These are phyloP conservation scores for Teinopalpus imperialis DNA, from an alignment of 2,888 invertebrate species.

Conservation along the genomic window DNA sequence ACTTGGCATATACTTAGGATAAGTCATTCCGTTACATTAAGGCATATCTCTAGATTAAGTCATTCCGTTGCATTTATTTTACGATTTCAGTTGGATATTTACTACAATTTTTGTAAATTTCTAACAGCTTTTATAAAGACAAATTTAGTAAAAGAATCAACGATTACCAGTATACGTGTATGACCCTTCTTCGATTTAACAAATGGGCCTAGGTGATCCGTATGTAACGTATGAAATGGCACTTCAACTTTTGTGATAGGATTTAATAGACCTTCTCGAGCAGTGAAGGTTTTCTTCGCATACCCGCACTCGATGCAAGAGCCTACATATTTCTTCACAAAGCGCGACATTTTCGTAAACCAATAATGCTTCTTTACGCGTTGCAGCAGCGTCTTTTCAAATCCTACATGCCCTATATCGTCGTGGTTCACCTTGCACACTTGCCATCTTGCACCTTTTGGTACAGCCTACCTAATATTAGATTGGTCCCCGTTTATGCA, in stretches of 20 bases:
- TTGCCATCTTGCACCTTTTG: constrained; percentile 37
- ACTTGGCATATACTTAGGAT: no score
- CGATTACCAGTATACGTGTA: constrained; percentile 39
- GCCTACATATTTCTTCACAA: constrained; percentile 48
- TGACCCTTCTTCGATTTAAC: constrained; percentile 37
- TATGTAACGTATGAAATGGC: constrained; percentile 48
- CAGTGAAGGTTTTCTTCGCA: constrained; percentile 25
- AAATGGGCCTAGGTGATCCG: constrained; percentile 55
- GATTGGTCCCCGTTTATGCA: constrained; percentile 27
- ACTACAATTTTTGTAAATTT: no score
- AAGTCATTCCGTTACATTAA: no score
- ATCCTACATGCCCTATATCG: constrained; percentile 33
- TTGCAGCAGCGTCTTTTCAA: constrained; percentile 31
- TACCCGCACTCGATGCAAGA: constrained; percentile 49
- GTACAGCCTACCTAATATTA: constrained; percentile 40
- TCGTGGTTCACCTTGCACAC: constrained; percentile 48
- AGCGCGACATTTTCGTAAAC: constrained; percentile 50
- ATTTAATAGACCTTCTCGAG: constrained; percentile 42
- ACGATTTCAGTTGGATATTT: no score
- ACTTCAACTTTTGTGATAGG: constrained; percentile 45
- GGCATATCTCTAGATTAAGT: no score
- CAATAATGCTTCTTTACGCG: constrained; percentile 46
- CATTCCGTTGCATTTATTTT: no score
- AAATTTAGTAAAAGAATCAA: constrained; percentile 51
- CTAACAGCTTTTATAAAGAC: no score